Evolutionary conservation across 2,888 invertebrate species (phyloP), one percentile per base, ranked within the genome.

Genomic region (Drosophila anomelani): DNA sequence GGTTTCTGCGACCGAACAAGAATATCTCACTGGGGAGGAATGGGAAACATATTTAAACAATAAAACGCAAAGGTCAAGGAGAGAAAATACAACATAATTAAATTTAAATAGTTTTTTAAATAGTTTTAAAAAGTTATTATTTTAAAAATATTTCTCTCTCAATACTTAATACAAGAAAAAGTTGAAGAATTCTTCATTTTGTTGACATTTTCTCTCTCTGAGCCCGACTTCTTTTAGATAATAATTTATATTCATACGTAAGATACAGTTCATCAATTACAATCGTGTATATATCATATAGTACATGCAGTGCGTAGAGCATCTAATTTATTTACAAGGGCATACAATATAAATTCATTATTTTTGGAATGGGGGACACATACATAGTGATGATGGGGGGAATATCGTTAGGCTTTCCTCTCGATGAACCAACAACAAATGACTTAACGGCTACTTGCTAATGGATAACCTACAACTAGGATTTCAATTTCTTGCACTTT

Each of bases 401-500:
- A 81, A 81, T 83, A 86, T 82, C 86, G 79, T 79, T 81, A 82
- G 84, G 81, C 70, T 75, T 75, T 77, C 51, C 70, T 83, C 64
- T 57, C 76, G 71, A 81, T 85, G 80, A 72, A 78, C 87, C 85
- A 84, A 84, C 84, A 86, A 85, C 84, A 85, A 70, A 75, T 67
- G 74, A 79, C 70, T 76, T 85, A 85, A 23, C n/a, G 3, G 29
- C 23, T 76, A 84, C 58, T 53, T 66, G 58, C 67, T 77, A 83
- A 78, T 68, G 38, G 63, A 62, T 71, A 62, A 71, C 64, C 41
- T 87, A 87, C 54, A 68, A 58, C 75, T 82, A 79, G 43, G 57
- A 62, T 63, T 73, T 72, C n/a, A 82, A 78, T 87, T 87, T 81
- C 82, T 63, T 74, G 77, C 79, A 81, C 82, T 82, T 82, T 77